A percentile compares a stretch with the other conserved stretches of the same genome.
These are phyloP conservation scores for Eugnorisma glareosa DNA, from an alignment of 2,888 invertebrate genomes.

Conservation along the genomic window DNA sequence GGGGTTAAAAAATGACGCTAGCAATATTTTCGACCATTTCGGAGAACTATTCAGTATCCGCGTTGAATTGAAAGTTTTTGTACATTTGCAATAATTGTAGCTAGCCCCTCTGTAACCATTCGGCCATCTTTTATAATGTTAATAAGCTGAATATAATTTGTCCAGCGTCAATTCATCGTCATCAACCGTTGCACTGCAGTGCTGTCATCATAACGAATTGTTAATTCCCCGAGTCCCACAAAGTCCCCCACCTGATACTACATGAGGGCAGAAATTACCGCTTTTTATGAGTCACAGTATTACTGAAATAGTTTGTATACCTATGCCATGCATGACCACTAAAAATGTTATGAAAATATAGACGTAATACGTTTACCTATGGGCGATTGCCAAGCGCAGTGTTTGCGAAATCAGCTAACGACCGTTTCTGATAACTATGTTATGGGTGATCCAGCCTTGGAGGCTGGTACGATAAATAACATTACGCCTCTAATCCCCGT, in stretches of 20 bases:
- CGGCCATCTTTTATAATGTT: constrained; percentile 16
- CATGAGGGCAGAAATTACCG: not conserved
- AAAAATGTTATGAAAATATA: constrained; percentile 54
- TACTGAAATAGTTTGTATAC: constrained; percentile 31
- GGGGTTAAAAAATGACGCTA: constrained; percentile 22
- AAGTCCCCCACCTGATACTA: not conserved
- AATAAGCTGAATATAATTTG: constrained; percentile 11
- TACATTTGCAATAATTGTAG: constrained; percentile 9
- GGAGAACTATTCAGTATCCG: not conserved
- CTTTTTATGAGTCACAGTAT: constrained; percentile 24
- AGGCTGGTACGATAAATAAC: not conserved
- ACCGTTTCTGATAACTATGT: constrained; percentile 10
- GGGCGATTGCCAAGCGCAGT: constrained; percentile 22
- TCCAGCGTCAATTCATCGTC: constrained; percentile 12
- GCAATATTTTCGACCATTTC: constrained; percentile 1
- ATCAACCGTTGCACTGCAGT: constrained; percentile 1
- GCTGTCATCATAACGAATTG: constrained; percentile 3
- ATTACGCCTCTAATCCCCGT: not conserved
- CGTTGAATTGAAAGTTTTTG: constrained; percentile 7
- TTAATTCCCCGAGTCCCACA: not conserved
- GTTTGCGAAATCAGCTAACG: constrained; percentile 27
- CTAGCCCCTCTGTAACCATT: constrained; percentile 1
- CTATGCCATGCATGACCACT: constrained; percentile 27
- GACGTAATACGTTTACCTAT: constrained; percentile 21
- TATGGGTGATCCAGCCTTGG: constrained; percentile 1